Conservation (phyloP, 1,140 invertebrate genomes). For the Delia radicum region DNA sequence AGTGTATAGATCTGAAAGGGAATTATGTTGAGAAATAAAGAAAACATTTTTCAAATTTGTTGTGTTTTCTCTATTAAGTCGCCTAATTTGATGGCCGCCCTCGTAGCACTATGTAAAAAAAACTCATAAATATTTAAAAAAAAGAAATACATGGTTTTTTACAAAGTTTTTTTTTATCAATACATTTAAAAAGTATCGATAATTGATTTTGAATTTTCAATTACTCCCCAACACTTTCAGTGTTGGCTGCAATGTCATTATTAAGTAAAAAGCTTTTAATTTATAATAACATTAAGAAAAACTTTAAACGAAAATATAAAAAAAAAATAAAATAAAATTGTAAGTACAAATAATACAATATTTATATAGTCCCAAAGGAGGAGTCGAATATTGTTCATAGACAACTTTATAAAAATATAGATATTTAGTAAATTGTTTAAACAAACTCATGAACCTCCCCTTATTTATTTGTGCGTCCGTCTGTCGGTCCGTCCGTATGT, state of each 20-base stretch:
- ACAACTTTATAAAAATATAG: background rate
- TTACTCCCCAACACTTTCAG: background rate
- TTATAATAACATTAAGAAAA: slow-evolving; percentile 15
- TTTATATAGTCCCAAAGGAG: background rate
- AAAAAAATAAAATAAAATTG: background rate
- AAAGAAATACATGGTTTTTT: background rate
- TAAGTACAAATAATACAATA: background rate
- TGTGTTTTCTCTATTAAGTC: no score
- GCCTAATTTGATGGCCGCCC: no score
- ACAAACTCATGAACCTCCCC: no score
- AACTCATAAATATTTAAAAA: background rate
- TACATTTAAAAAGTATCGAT: background rate
- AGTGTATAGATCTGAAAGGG: no score
- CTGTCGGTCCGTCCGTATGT: background rate
- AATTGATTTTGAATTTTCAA: slow-evolving; percentile 24
- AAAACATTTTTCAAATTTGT: no score
- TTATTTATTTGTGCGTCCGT: no score
- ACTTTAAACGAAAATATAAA: background rate
- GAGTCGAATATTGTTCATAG: background rate
- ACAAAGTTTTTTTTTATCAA: background rate
- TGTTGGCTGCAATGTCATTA: background rate
- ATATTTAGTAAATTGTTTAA: background rate
- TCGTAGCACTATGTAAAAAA: no score
- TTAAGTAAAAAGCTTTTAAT: slow-evolving; percentile 11
- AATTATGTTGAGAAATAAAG: no score